Base-by-base conservation (phyloP, 92 coral and sea anemone genomes). In the Bergia puertoricense region DNA sequence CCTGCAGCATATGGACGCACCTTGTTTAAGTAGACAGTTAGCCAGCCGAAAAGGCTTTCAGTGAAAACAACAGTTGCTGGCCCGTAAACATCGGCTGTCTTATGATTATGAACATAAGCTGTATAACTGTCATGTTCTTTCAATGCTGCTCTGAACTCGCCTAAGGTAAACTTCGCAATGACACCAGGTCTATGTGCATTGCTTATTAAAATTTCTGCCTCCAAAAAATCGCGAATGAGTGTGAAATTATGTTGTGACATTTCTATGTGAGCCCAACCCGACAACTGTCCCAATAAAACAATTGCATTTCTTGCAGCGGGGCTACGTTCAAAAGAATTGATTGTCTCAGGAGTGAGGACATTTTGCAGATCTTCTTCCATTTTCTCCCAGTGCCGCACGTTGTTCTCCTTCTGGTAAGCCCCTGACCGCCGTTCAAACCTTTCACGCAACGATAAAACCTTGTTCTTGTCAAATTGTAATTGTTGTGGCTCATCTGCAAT, bases 341-440 rank as follows among this genome's bases (percentile, higher is more conserved):
- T 74, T 39, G 13, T 30, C 39, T 8, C 22, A 30, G 81, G 80
- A 3, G 81, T 81, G 43, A 48, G 5, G 4, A 48, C 5, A 48
- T 48, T 48, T 48, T 48, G 54, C 48, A 50, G 54, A 74, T 73
- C 91, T 11, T 88, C 62, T 41, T 81, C 91, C 44, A 74, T 43
- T 73, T 81, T 48, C 57, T 78, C 46, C 87, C 87, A 88, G 50
- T 50, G 80, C 10, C 91, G 59, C 13, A 48, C 7, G 13, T 77
- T 48, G 73, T 83, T 44, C n/a, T 81, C 81, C 4, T 75, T 46
- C 46, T 88, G 81, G 30, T 81, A 88, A 2, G 88, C 65, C 39
- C 18, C 50, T 39, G 87, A 81, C 82, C 88, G 81, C 2, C 85
- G 30, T 5, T 81, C 81, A 13, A 81, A 42, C 22, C 85, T 88